Percentiles rank a stretch among this genome's conserved stretches.
These are phyloP conservation scores for Melipona quadrifasciata DNA, from an alignment of 1,140 invertebrate genomes.

Conservation along the genomic window DNA sequence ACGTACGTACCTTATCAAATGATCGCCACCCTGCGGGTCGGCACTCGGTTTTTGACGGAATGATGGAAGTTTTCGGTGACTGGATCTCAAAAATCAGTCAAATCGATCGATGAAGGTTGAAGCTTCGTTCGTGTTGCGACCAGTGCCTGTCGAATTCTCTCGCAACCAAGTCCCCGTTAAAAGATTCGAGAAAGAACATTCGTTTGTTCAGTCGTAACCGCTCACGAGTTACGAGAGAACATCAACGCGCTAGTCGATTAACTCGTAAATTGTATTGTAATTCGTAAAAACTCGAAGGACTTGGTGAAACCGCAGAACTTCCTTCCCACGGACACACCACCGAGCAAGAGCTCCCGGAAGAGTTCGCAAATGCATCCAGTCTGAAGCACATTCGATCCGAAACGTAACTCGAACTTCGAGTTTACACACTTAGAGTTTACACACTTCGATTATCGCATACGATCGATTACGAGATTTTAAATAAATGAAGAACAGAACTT, in stretches of 20 bases:
- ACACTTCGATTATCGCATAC: conserved; percentile 13
- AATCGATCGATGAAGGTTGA: conserved; percentile 64
- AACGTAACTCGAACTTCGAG: conserved; percentile 39
- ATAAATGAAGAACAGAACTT: not conserved
- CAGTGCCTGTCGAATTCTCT: conserved; percentile 70
- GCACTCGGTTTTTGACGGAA: conserved; percentile 82
- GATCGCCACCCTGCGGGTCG: conserved; percentile 82
- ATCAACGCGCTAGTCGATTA: conserved; percentile 4
- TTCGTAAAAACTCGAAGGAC: conserved; percentile 7
- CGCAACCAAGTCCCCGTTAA: conserved; percentile 57
- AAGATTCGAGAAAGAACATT: conserved; percentile 72
- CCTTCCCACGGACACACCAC: conserved; percentile 25
- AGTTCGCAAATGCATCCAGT: conserved; percentile 33
- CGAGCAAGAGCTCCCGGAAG: conserved; percentile 32
- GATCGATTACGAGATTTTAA: conserved; percentile 16
- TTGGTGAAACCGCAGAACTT: conserved; percentile 7
- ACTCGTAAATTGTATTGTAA: conserved; percentile 13
- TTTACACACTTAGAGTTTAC: conserved; percentile 12
- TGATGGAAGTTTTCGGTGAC: conserved; percentile 81
- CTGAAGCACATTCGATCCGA: conserved; percentile 13
- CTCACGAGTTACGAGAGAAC: conserved; percentile 45
- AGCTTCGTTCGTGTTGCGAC: conserved; percentile 65
- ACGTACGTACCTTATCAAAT: conserved; percentile 77
- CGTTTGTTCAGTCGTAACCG: conserved; percentile 61
- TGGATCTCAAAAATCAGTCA: conserved; percentile 82